Base-by-base conservation (phyloP, 2,113 vertebrate genomes). In the Aix galericulata region DNA sequence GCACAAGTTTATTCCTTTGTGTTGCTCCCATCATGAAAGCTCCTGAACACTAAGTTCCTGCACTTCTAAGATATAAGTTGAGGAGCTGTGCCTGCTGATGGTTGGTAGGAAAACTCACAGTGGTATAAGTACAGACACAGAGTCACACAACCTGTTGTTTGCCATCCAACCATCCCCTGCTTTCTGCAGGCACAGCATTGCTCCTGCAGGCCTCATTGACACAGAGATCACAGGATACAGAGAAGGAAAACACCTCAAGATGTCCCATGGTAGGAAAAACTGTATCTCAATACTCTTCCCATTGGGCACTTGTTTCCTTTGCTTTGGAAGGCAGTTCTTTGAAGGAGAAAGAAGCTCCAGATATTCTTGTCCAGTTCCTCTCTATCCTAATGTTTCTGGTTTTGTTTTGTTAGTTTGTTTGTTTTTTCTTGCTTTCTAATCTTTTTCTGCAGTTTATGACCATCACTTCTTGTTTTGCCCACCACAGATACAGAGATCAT, bases 261-360 rank as follows among this genome's bases (percentile, higher is more conserved):
- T 48, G 4, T n/a, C 17, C 13, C 64, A 77, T 3, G 7, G 11
- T 13, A 74, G 66, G 40, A 78, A n/a, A 84, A 84, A 23, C 4
- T 67, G 13, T 31, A n/a, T 23, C 15, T 82, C 52, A 75, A 0
- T 12, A 25, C 6, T 1, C 0, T 62, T 87, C 12, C 31, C 48
- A 34, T 10, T 6, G 2, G 44, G 13, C 32, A 17, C 13, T 66
- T 67, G 2, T 55, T 60, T 66, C 11, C 8, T 6, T 32, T 77
- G 14, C 25, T 68, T 32, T 55, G 16, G 60, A 77, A 87, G 67
- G 34, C 17, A 68, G 6, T 17, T 62, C 31, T 58, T 11, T 1
- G 59, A 18, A 58, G 42, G 29, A 78, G 1, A 40, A 40, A 13
- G 40, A 40, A 73, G 22, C 5, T 73, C 34, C 42, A 58, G 58